phyloP scores from a whole-genome alignment of 2,888 invertebrate genomes.

The Pollenia angustigena region DNA sequence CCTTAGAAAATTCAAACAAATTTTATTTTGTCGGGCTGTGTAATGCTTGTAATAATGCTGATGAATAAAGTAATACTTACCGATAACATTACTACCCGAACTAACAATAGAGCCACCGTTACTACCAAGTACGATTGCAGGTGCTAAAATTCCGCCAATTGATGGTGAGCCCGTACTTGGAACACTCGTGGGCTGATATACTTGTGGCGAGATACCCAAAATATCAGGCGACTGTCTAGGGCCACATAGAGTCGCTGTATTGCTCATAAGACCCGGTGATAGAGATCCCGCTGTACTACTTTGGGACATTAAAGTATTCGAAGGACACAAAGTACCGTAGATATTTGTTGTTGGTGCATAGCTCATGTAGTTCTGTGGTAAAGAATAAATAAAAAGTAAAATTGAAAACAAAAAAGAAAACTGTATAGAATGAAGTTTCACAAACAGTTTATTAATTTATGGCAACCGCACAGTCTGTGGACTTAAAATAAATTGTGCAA shows the following conservation, averaged over 20 bases:
- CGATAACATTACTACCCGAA: slow-evolving; percentile 63
- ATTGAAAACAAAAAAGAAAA: not conserved
- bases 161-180: slow-evolving; percentile 52
- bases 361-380: slow-evolving; percentile 81
- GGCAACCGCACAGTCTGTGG: slow-evolving; percentile 46
- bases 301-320: slow-evolving; percentile 79
- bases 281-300: slow-evolving; percentile 61
- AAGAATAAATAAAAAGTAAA: slow-evolving; percentile 29
- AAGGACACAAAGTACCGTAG: slow-evolving; percentile 81
- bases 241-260: slow-evolving; percentile 76
- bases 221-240: slow-evolving; percentile 83
- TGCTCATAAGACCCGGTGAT: slow-evolving; percentile 74
- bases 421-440: not conserved
- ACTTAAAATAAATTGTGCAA: slow-evolving; percentile 34
- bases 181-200: slow-evolving; percentile 76
- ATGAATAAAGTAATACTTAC: slow-evolving; percentile 32
- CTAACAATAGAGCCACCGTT: slow-evolving; percentile 69
- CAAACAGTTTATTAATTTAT: slow-evolving; percentile 38
- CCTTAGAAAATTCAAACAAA: too few relatives aligned
- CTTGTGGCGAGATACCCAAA: slow-evolving; percentile 80
- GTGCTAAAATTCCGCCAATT: slow-evolving; percentile 77
- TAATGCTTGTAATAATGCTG: too few relatives aligned
- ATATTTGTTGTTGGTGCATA: slow-evolving; percentile 82
- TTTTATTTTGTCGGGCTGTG: too few relatives aligned
- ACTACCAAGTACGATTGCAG: slow-evolving; percentile 80